Evolutionary conservation across 2,888 invertebrate genomes (phyloP).

Genomic region (Tetranychus piercei): DNA sequence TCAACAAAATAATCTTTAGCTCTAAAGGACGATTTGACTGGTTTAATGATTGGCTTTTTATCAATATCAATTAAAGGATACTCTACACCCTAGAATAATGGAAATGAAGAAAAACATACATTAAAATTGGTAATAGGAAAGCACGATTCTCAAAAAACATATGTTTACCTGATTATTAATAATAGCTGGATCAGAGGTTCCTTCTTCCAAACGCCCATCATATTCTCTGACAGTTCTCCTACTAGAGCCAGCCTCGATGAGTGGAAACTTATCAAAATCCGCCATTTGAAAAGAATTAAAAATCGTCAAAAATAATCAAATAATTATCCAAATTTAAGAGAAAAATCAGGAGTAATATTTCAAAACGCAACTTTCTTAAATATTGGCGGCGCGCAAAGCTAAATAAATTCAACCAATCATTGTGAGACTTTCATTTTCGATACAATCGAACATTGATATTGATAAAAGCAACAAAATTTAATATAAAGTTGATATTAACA

Average conservation of each 20-base stretch:
- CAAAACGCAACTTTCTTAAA: no score
- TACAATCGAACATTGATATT: no score
- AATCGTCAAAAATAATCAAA: neutral
- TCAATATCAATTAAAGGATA: slow-evolving; percentile 21
- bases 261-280: neutral
- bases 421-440: no score
- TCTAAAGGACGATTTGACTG: slow-evolving; percentile 14
- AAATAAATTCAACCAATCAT: no score
- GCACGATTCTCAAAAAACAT: neutral
- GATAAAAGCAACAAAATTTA: no score
- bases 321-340: neutral
- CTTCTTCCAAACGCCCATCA: neutral
- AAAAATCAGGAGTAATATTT: no score
- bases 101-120: neutral
- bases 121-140: neutral
- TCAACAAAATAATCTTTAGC: slow-evolving; percentile 17
- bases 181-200: neutral
- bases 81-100: slow-evolving; percentile 14
- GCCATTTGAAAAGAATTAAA: neutral
- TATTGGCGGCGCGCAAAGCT: no score
- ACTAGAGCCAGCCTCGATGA: neutral
- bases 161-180: neutral
- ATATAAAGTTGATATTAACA: no score
- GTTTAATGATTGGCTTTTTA: slow-evolving; percentile 18
- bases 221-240: neutral